These are phyloP conservation scores for Lithobates sylvaticus DNA, from an alignment of 2,797 vertebrate genomes.

Conservation along the genomic window DNA sequence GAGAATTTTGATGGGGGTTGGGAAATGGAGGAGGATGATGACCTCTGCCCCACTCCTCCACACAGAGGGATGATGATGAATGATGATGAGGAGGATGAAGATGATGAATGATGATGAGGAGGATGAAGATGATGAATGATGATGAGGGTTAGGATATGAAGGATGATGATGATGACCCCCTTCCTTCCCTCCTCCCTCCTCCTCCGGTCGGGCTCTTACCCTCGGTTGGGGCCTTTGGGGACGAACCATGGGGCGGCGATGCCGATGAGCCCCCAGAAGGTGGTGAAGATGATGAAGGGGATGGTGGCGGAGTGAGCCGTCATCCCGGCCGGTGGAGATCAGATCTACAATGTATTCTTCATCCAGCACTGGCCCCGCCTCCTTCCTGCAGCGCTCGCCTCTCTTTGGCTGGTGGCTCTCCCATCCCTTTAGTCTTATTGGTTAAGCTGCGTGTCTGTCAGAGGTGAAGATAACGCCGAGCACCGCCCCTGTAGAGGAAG, in stretches of 20 bases:
- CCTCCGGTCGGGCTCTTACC: conserved; percentile 78
- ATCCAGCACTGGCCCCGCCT: not conserved
- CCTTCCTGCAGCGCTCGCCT: not conserved
- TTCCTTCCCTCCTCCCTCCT: not conserved
- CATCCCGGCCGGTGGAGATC: conserved; percentile 72
- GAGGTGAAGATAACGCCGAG: not conserved
- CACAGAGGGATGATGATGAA: too few relatives aligned
- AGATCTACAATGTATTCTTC: not conserved
- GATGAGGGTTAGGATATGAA: too few relatives aligned
- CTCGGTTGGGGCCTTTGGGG: conserved; percentile 95
- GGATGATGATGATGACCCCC: not conserved
- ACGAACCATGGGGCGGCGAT: conserved; percentile 93
- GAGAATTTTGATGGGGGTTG: too few relatives aligned
- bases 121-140: too few relatives aligned
- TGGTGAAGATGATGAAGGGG: conserved; percentile 94
- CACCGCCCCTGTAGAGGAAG: too few relatives aligned
- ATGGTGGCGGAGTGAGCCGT: conserved; percentile 91
- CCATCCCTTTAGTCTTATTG: not conserved
- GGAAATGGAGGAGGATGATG: too few relatives aligned
- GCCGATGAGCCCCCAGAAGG: conserved; percentile 92
- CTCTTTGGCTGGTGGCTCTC: not conserved
- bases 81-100: too few relatives aligned
- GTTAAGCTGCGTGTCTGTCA: not conserved
- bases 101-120: too few relatives aligned
- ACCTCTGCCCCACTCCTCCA: too few relatives aligned